Evolutionary conservation across 2,797 vertebrate species (phyloP).

Genomic region (Pseudochirops corinnae): DNA sequence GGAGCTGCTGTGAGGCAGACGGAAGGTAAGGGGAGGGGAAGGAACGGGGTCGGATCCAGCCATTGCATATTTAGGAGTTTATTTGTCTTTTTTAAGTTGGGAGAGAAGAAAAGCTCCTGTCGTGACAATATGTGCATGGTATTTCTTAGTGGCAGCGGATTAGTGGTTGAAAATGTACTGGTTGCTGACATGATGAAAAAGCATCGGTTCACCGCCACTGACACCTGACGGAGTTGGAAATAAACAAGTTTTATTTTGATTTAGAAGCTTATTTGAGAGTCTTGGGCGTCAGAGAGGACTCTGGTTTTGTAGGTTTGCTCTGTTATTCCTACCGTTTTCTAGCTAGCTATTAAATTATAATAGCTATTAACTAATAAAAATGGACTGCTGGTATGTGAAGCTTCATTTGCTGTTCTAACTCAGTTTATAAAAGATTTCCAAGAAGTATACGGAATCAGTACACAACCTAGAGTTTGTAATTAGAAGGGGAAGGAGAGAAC

Average conservation of each 20-base stretch:
- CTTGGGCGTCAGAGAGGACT: constrained; percentile 6
- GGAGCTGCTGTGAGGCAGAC: constrained; percentile 63
- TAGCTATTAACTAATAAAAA: neutral
- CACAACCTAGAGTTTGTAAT: neutral
- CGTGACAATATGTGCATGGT: constrained; percentile 5
- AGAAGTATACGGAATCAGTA: neutral
- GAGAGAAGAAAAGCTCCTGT: neutral
- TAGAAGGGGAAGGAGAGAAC: neutral
- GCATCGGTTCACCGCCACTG: neutral
- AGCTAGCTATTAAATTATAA: constrained; percentile 21
- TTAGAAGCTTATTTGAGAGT: neutral
- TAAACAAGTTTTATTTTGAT: neutral
- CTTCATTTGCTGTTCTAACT: neutral
- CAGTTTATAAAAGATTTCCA: neutral
- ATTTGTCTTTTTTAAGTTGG: neutral
- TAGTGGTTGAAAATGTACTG: neutral
- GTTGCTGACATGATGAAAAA: neutral
- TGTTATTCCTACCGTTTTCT: constrained; percentile 3
- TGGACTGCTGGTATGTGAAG: neutral
- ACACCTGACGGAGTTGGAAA: neutral
- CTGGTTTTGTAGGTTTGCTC: neutral
- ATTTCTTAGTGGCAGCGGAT: neutral
- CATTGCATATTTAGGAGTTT: neutral
- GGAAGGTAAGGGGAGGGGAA: constrained; percentile 51
- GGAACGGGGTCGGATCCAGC: neutral